Evolutionary conservation across 2,888 invertebrate species (phyloP).

Genomic region (Parascotia fuliginaria): DNA sequence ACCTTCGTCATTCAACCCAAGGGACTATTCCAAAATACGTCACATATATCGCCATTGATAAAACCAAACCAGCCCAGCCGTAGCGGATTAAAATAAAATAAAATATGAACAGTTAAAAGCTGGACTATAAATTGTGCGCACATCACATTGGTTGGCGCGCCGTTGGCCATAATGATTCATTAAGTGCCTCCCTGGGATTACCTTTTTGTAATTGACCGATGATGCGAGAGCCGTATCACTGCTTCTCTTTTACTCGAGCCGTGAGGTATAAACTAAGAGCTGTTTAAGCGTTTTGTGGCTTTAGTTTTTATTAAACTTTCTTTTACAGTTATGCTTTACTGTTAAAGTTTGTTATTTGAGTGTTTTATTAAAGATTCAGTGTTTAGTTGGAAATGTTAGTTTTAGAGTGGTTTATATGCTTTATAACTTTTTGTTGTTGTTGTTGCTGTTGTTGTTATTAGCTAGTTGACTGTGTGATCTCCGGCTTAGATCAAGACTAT

Average conservation of each 20-base stretch:
- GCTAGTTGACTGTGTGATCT: too few species aligned
- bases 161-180: slow-evolving; percentile 82
- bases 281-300: slow-evolving; percentile 26
- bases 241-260: slow-evolving; percentile 69
- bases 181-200: slow-evolving; percentile 84
- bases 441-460: too few species aligned
- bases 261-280: slow-evolving; percentile 42
- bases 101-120: slow-evolving; percentile 48
- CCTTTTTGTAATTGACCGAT: slow-evolving; percentile 85
- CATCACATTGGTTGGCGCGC: slow-evolving; percentile 68
- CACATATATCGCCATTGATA: slow-evolving; percentile 23
- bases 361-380: too few species aligned
- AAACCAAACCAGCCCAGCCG: slow-evolving; percentile 7
- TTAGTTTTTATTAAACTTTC: slow-evolving; percentile 4
- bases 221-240: slow-evolving; percentile 80
- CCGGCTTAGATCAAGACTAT: too few species aligned
- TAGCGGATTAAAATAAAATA: slow-evolving; percentile 35
- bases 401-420: too few species aligned
- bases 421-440: too few species aligned
- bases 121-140: slow-evolving; percentile 69
- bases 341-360: too few species aligned
- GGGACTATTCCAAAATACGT: slow-evolving; percentile 34
- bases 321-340: background rate
- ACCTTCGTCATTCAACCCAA: slow-evolving; percentile 35
- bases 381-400: too few species aligned